A percentile compares a stretch with the other conserved stretches of the same genome.
Evolutionary conservation across 2,797 vertebrate genomes (phyloP).

Genomic region (Acanthurus tractus): DNA sequence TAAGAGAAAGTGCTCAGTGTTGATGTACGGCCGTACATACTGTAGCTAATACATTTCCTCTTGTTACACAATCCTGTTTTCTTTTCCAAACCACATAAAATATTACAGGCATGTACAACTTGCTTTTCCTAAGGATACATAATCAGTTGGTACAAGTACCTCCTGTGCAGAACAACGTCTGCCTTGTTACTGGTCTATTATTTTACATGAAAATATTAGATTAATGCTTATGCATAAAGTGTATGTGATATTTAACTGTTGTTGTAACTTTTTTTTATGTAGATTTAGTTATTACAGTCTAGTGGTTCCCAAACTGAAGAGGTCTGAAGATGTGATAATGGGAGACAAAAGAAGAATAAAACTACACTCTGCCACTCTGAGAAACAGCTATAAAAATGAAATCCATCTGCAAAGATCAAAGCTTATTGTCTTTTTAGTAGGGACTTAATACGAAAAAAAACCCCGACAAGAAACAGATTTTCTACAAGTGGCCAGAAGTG

Average conservation of each 20-base stretch:
- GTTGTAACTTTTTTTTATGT: too few species aligned
- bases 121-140: not conserved
- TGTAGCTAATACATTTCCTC: not conserved
- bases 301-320: too few species aligned
- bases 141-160: not conserved
- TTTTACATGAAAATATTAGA: not conserved
- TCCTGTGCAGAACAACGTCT: not conserved
- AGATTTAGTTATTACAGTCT: too few species aligned
- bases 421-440: not conserved
- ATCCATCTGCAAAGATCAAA: not conserved
- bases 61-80: not conserved
- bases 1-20: not conserved
- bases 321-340: not conserved
- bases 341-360: not conserved
- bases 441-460: not conserved
- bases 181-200: not conserved
- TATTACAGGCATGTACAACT: not conserved
- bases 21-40: too few species aligned
- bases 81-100: not conserved
- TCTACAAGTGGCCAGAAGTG: not conserved
- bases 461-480: not conserved
- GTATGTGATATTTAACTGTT: not conserved
- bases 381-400: not conserved
- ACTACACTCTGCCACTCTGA: not conserved
- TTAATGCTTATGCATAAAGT: not conserved